phyloP scores from a whole-genome alignment of 2,113 vertebrate genomes.

The Sardina pilchardus region DNA sequence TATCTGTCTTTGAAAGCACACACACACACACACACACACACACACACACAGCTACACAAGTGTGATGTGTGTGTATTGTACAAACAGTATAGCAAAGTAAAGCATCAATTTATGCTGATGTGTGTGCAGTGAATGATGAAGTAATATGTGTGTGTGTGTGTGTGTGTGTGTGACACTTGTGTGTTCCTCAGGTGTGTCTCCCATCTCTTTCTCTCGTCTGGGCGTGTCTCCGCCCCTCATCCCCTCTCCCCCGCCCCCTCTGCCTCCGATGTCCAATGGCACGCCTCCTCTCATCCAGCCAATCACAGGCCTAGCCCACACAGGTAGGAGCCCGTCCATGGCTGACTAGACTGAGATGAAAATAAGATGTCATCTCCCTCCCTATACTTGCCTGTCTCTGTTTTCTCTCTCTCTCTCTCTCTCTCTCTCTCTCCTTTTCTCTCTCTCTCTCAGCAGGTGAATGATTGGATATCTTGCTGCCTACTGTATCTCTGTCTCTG shows the following conservation, averaged over 20 bases:
- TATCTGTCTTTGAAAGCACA: no score
- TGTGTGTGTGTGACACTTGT: neutral
- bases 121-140: neutral
- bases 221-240: slow-evolving; percentile 93
- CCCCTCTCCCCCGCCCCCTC: slow-evolving; percentile 81
- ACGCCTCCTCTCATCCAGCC: slow-evolving; percentile 88
- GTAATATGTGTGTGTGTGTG: neutral
- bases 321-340: slow-evolving; percentile 70
- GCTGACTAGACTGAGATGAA: no score
- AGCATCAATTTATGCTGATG: no score
- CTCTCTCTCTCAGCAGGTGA: no score
- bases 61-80: no score
- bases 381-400: no score
- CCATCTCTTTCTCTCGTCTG: slow-evolving; percentile 87
- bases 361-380: no score
- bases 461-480: no score
- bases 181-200: slow-evolving; percentile 51
- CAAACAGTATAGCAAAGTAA: no score
- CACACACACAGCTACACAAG: neutral
- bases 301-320: slow-evolving; percentile 86
- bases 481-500: neutral
- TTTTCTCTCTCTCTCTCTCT: no score
- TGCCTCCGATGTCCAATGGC: slow-evolving; percentile 90
- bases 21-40: neutral
- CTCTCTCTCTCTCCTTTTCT: no score